Evolutionary conservation across 2,888 invertebrate species (phyloP).

Genomic region (Hypselothyrea guttata): DNA sequence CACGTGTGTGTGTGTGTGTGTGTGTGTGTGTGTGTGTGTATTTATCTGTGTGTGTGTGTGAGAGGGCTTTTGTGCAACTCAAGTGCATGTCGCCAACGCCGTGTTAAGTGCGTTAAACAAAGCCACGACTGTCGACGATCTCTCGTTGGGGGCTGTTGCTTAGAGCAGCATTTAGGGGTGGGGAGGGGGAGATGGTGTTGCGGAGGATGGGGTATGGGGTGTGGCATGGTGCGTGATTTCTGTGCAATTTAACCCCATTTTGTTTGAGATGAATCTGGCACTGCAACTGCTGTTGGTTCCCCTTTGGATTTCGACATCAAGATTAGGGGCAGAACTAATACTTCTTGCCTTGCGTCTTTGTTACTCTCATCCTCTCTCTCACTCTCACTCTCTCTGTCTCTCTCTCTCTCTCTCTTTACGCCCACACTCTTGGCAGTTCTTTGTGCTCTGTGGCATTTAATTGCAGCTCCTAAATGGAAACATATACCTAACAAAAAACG

Average conservation of each 20-base stretch:
- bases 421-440: neutral
- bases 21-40: slow-evolving; percentile 7
- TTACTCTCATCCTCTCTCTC: neutral
- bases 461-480: slow-evolving; percentile 31
- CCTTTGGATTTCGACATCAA: slow-evolving; percentile 22
- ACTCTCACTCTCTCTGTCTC: neutral
- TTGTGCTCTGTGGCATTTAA: slow-evolving; percentile 26
- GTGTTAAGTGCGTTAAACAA: slow-evolving; percentile 80
- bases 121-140: slow-evolving; percentile 36
- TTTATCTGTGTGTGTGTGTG: slow-evolving; percentile 15
- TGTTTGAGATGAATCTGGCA: neutral
- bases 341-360: slow-evolving; percentile 1
- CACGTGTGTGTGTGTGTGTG: neutral
- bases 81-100: slow-evolving; percentile 81
- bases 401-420: neutral
- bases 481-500: slow-evolving; percentile 26
- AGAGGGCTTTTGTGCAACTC: slow-evolving; percentile 74
- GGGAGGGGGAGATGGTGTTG: neutral
- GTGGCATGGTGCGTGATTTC: slow-evolving; percentile 57
- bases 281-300: slow-evolving; percentile 24
- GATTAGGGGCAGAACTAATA: slow-evolving; percentile 48
- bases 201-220: neutral
- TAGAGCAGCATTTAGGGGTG: neutral
- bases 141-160: slow-evolving; percentile 31
- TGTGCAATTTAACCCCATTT: slow-evolving; percentile 78